Evolutionary conservation across 2,888 invertebrate genomes (phyloP).

Genomic region (Mythimna impura): DNA sequence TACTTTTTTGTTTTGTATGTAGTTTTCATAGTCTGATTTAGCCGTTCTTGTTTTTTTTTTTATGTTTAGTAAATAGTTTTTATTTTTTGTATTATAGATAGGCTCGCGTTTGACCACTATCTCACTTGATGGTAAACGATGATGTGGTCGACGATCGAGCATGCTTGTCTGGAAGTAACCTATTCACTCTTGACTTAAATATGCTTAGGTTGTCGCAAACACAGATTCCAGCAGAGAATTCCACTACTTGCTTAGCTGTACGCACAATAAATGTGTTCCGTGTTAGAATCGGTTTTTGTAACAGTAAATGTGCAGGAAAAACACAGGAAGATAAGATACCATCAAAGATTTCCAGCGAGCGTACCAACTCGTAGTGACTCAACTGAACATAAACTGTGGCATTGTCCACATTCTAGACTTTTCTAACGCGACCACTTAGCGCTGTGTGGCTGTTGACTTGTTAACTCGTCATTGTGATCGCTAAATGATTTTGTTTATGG

Average conservation of each 20-base stretch:
- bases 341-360: conserved; percentile 9
- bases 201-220: no score
- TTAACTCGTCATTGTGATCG: conserved; percentile 20
- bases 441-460: conserved; percentile 15
- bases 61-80: not conserved
- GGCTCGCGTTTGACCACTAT: not conserved
- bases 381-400: conserved; percentile 27
- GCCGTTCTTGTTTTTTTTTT: not conserved
- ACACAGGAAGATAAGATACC: conserved; percentile 45
- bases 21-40: not conserved
- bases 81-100: not conserved
- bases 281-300: no score
- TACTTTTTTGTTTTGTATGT: not conserved
- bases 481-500: conserved; percentile 6
- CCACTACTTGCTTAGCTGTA: no score
- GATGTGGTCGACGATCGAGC: no score
- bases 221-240: not conserved
- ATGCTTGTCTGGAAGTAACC: no score
- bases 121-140: no score
- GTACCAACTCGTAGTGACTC: conserved; percentile 23
- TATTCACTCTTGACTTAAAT: no score
- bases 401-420: conserved; percentile 44
- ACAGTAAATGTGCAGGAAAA: not conserved
- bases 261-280: no score
- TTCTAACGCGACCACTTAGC: conserved; percentile 40